These are phyloP conservation scores for Pygoscelis adeliae DNA, from an alignment of 2,113 vertebrate genomes.

Conservation along the genomic window DNA sequence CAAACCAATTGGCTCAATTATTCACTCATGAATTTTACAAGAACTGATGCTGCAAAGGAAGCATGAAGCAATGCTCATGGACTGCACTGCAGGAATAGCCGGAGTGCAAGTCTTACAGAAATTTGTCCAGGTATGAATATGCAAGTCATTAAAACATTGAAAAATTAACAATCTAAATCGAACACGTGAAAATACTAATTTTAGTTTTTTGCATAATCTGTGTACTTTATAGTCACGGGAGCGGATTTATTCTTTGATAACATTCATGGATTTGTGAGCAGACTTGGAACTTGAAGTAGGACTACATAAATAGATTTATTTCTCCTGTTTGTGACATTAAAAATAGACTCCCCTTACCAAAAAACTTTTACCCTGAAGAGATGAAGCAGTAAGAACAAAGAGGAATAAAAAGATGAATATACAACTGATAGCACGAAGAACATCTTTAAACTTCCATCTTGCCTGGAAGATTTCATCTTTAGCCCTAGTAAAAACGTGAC, in stretches of 20 bases:
- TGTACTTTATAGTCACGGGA: background rate
- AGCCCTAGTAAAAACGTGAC: slow-evolving; percentile 51
- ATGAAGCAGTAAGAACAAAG: slow-evolving; percentile 56
- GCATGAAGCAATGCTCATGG: background rate
- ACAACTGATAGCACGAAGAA: slow-evolving; percentile 47
- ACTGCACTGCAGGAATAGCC: background rate
- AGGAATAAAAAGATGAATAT: slow-evolving; percentile 48
- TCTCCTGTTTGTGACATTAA: background rate
- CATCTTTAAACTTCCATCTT: slow-evolving; percentile 58
- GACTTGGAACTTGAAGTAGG: background rate
- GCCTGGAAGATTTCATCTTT: slow-evolving; percentile 61
- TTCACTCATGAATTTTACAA: background rate
- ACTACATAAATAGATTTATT: background rate
- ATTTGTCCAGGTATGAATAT: background rate
- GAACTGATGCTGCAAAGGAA: background rate
- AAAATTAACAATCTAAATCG: background rate
- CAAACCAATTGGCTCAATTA: background rate
- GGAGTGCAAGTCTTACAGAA: background rate
- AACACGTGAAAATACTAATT: background rate
- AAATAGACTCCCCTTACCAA: slow-evolving; percentile 67
- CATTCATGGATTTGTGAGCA: background rate
- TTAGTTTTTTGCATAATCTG: background rate
- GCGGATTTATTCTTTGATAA: background rate
- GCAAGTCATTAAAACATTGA: background rate
- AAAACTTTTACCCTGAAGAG: slow-evolving; percentile 55